Evolutionary conservation across 2,888 invertebrate species (phyloP), one percentile per base, ranked within the genome.

Genomic region (Xylota sylvarum): DNA sequence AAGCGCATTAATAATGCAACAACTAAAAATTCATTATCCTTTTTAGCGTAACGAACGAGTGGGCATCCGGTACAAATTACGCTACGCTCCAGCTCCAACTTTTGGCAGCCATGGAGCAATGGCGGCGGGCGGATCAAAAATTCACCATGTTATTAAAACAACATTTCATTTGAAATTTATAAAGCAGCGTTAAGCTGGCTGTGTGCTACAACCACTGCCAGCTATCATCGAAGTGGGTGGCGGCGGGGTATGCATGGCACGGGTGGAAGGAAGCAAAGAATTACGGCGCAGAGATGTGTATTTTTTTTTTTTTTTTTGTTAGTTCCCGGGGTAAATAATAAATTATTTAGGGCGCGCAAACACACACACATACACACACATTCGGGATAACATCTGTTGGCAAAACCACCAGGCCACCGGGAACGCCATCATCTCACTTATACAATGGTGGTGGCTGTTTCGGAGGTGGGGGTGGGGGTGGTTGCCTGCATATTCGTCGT

Each of bases 11-110:
- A 90, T 90, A 89, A 89, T 90, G 89, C 90, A 90, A 89, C 89
- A 89, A 89, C 89, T 89, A 89, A 89, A 89, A 90, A 90, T 90
- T 90, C 89, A 90, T 90, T 89, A 90, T 89, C 88, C 89, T 74
- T 79, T 87, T 81, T 88, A 78, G 73, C 77, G 72, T 78, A 73
- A 81, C 67, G 69, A 86, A 81, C 56, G 58, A 65, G 46, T 77
- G 86, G 82, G 73, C 72, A 77, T 73, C 77, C 81, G 86, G 86
- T 86, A 77, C 78, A 73, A 86, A 78, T 78, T 86, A 69, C 77
- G 72, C 73, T 86, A 69, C 77, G 72, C 73, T 82, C 50, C 65
- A 35, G 69, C 65, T 76, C 70, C 50, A 32, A 40, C 62, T 67
- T 52, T 58, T 27, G 17, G 17, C 17, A 50, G 40, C 55, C 76